Evolutionary conservation across 2,113 vertebrate species (phyloP), one percentile per base, ranked within the genome.

Genomic region (Aphyosemion australe): DNA sequence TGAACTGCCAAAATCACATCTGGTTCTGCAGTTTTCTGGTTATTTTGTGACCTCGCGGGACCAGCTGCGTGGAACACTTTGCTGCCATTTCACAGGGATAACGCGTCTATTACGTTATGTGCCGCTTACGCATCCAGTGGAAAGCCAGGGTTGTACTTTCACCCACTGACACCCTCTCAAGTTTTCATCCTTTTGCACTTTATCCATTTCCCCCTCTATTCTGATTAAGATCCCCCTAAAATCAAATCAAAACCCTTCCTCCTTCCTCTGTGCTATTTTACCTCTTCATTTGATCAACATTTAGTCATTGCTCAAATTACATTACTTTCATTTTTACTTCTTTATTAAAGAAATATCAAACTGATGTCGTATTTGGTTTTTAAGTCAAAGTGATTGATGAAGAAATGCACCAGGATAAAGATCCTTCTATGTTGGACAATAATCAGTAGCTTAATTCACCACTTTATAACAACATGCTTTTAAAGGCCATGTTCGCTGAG

Each of bases 151-250:
- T 70, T 53, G 20, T 31, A 45, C 46, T 39, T 68, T 18, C 14
- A 2, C 4, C 70, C 48, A 32, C 42, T 61, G 5, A 68, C 52
- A 19, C 12, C 47, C 55, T 66, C 41, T 18, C 39, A 45, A 63
- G 15, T 42, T 63, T 68, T 57, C 50, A 10, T 70, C 47, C 41
- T 52, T 68, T 47, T 21, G 55, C 67, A 65, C 58, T 15, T 61
- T 58, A 49, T 53, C 46, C 73, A 61, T 57, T 32, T 21, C 39
- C 39, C 18, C 16, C 21, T 2, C 11, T 73, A 20, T 41, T 53
- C n/a, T 50, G 45, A 21, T 46, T 19, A 12, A 51, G 18, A 26
- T 26, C 26, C 26, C 32, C 49, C 9, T 37, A 15, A 69, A 71
- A 52, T 63, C 49, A 26, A 67, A 50, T 48, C 39, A 34, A 26